Conservation (phyloP, 2,888 invertebrate species). For the Mythimna loreyi region DNA sequence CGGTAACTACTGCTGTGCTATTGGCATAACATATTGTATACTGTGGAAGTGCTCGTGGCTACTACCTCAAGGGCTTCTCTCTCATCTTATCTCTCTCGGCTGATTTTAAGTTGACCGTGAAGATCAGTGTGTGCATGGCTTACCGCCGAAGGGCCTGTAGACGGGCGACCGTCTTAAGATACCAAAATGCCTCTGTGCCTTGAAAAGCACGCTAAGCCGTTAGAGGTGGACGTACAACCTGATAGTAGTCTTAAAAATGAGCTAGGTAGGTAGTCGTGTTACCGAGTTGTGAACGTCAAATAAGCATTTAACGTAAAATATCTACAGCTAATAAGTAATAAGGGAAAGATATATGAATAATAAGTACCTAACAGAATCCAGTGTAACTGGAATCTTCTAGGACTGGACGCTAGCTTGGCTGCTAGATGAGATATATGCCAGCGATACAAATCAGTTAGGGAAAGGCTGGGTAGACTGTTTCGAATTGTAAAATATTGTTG, state of each 20-base stretch:
- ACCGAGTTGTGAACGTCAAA: too few relatives aligned
- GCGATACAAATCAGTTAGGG: not conserved
- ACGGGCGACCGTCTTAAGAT: too few relatives aligned
- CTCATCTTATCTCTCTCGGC: too few relatives aligned
- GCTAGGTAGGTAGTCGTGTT: too few relatives aligned
- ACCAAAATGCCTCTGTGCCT: too few relatives aligned
- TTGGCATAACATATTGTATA: not conserved
- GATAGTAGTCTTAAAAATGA: not conserved
- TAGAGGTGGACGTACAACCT: not conserved
- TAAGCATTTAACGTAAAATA: too few relatives aligned
- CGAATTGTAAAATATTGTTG: not conserved
- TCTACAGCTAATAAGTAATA: too few relatives aligned
- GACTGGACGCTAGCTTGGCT: not conserved
- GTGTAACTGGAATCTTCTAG: not conserved
- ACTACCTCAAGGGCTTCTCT: not conserved
- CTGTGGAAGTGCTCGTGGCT: not conserved
- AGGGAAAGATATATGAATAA: too few relatives aligned
- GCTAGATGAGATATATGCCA: too few relatives aligned
- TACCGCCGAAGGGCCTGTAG: too few relatives aligned
- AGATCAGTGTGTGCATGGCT: too few relatives aligned
- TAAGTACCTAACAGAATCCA: not conserved
- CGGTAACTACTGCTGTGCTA: constrained; percentile 42
- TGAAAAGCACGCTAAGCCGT: not conserved
- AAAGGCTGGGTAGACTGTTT: not conserved
- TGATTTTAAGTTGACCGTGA: too few relatives aligned